Evolutionary conservation across 2,113 vertebrate species (phyloP), one percentile per base, ranked within the genome.

Genomic region (Aleadryas rufinucha): DNA sequence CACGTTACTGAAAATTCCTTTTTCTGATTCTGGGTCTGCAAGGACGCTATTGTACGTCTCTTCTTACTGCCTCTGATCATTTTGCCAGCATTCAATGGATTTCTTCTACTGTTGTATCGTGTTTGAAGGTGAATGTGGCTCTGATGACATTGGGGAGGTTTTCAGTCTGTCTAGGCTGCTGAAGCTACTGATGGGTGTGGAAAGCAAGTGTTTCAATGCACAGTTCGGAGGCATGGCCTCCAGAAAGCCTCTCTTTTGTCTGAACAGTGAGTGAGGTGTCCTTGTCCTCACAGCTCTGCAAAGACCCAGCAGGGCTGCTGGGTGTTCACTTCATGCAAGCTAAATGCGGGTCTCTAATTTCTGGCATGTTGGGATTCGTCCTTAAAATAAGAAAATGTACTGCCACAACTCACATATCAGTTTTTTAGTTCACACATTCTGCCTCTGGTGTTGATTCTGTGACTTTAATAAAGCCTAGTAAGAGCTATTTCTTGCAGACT

Each of bases 41-140:
- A 60, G 26, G 54, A 45, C 0, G 0, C 15, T 42, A 0, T 8
- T 11, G 10, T 24, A 7, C 45, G 30, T 60, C 20, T 78, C 16
- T 47, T 88, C n/a, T 77, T 63, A 23, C 24, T 26, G 21, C 56
- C 23, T 70, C 27, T 70, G 50, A 16, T 84, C 5, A 6, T 68
- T 82, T 85, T 79, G 53, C n/a, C n/a, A n/a, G 5, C 6, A 4
- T 45, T 66, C 41, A 30, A 0, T 41, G 11, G 11, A 21, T 71
- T 93, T 87, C 41, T 79, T 77, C 19, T 69, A 4, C 42, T 39
- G 7, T 44, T 74, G 22, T 19, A 6, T 66, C 76, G 17, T 7
- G 9, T 35, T 64, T 57, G 56, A 53, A 75, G n/a, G 31, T 68
- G 16, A 39, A 49, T 52, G 47, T 56, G 39, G 17, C 39, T 85